Evolutionary conservation across 2,113 vertebrate genomes (phyloP).

Genomic region (Chroicocephalus ridibundus): DNA sequence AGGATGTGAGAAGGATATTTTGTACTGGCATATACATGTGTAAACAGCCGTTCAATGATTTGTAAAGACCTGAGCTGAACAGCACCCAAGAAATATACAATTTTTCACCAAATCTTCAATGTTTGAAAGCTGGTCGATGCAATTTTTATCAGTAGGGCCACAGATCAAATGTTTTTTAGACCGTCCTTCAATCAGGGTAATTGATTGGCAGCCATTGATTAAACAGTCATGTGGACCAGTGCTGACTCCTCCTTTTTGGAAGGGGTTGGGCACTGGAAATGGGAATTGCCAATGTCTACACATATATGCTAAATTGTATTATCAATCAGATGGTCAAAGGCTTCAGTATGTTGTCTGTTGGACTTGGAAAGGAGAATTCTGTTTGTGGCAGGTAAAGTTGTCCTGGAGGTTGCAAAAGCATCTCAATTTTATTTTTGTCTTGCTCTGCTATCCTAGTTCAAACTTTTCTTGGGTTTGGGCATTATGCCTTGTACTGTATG

Average conservation of each 20-base stretch:
- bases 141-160: neutral
- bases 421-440: neutral
- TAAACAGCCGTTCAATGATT: neutral
- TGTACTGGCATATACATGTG: neutral
- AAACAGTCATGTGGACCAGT: neutral
- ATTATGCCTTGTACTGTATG: neutral
- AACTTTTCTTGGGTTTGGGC: neutral
- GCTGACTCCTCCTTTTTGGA: neutral
- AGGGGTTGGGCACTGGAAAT: neutral
- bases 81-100: neutral
- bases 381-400: neutral
- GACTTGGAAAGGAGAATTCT: neutral
- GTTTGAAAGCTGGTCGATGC: neutral
- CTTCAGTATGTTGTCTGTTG: neutral
- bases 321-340: neutral
- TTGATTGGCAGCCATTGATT: neutral
- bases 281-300: neutral
- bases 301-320: neutral
- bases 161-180: neutral
- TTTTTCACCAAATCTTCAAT: neutral
- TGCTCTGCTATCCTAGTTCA: neutral
- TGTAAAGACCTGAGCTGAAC: neutral
- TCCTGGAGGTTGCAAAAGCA: neutral
- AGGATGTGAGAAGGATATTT: conserved; percentile 25
- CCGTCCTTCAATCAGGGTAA: neutral